Base-by-base conservation (phyloP, 1,140 invertebrate genomes). In the Hestina assimilis region DNA sequence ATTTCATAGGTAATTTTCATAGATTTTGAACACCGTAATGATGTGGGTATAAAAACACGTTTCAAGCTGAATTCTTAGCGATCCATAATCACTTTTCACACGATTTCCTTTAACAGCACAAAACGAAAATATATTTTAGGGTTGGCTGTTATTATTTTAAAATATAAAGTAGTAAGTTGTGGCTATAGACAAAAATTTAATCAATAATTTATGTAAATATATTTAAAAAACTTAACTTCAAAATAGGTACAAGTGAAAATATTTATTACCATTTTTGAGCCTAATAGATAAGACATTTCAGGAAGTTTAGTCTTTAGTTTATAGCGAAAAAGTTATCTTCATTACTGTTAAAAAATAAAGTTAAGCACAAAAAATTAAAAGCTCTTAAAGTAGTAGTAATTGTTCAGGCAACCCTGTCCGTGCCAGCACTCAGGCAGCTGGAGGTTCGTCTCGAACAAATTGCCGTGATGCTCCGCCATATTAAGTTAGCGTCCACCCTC, bases 401-500 rank as follows among this genome's bases (percentile, higher is more conserved):
- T 63, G 40, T 52, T 64, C 43, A 47, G 54, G 38, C 77, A 82
- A 60, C 83, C 79, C 79, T 81, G 65, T 59, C 45, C 62, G 48
- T 62, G 59, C 51, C 67, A 74, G 72, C 83, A 81, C 80, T 83
- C 75, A 79, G 69, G 62, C 75, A 69, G 70, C 72, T 75, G 64
- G 63, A 77, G 78, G 78, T 78, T 84, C 79, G 76, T 84, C 81
- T 82, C 79, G 79, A 83, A 87, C 81, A 87, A 87, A 84, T 87
- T 84, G 79, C 79, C 78, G 74, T 75, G 81, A 77, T 84, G 78
- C 81, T 75, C 71, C 76, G 77, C 76, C 78, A 87, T 84, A 87
- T 84, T 84, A 84, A 83, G 78, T 83, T 84, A 84, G 69, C 71
- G 69, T 78, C 75, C 72, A 65, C 72, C 67, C 70, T 54, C 5